A percentile compares a stretch with the other conserved stretches of the same genome.
phyloP scores from a whole-genome alignment of 2,113 vertebrate genomes.

The Periophthalmus modestus region DNA sequence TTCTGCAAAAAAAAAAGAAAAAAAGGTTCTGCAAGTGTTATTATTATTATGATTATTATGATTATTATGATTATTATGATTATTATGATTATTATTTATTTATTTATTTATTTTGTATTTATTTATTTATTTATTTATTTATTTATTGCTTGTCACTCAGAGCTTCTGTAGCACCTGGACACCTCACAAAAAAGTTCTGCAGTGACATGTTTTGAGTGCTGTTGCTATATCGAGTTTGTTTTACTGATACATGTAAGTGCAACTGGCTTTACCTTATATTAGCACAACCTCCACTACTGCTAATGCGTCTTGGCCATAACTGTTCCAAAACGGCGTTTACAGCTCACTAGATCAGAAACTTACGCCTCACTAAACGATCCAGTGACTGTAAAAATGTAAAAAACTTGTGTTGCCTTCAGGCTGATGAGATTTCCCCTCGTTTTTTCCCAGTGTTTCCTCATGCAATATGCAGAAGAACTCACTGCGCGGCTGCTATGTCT shows the following conservation, averaged over 20 bases:
- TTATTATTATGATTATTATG: too few species aligned
- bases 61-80: too few species aligned
- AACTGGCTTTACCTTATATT: neutral
- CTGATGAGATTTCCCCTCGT: slow-evolving; percentile 37
- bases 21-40: too few species aligned
- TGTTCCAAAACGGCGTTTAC: neutral
- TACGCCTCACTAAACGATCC: slow-evolving; percentile 25
- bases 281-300: neutral
- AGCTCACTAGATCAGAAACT: neutral
- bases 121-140: too few species aligned
- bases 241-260: neutral
- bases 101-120: too few species aligned
- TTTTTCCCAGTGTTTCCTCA: slow-evolving; percentile 53
- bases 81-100: too few species aligned
- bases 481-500: slow-evolving; percentile 34
- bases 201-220: too few species aligned
- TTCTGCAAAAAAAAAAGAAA: too few species aligned
- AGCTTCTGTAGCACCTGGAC: too few species aligned
- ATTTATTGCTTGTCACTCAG: too few species aligned
- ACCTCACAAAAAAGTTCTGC: too few species aligned
- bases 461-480: slow-evolving; percentile 55
- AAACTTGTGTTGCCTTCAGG: slow-evolving; percentile 42
- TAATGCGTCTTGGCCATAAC: neutral
- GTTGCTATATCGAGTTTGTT: too few species aligned
- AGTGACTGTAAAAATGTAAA: slow-evolving; percentile 47